These are phyloP conservation scores for Diploptera punctata DNA, from an alignment of 2,888 invertebrate genomes.

Conservation along the genomic window DNA sequence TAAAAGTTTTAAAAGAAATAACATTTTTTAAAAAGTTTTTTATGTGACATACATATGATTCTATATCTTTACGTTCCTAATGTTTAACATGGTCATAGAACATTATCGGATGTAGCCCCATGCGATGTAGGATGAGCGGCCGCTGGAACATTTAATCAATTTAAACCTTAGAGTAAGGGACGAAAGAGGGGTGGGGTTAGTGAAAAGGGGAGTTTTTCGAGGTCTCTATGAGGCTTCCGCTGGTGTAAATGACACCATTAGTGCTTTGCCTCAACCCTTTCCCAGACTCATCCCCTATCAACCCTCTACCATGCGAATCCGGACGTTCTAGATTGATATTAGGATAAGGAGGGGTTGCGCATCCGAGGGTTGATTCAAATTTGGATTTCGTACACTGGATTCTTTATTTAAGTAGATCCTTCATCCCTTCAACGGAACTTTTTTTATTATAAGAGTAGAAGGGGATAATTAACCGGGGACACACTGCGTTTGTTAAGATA, in stretches of 20 bases:
- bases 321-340: slow-evolving; percentile 24
- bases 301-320: too few relatives aligned
- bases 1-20: too few relatives aligned
- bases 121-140: too few relatives aligned
- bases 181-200: too few relatives aligned
- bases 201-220: background rate
- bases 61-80: too few relatives aligned
- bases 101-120: too few relatives aligned
- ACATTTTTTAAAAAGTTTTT: too few relatives aligned
- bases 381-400: background rate
- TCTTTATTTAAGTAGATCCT: slow-evolving; percentile 8
- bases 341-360: slow-evolving; percentile 25
- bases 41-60: too few relatives aligned
- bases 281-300: background rate
- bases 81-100: too few relatives aligned
- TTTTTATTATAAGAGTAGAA: slow-evolving; percentile 9
- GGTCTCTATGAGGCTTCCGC: slow-evolving; percentile 18
- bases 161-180: too few relatives aligned
- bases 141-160: too few relatives aligned
- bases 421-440: background rate
- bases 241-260: slow-evolving; percentile 39
- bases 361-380: slow-evolving; percentile 22
- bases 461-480: background rate
- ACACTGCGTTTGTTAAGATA: slow-evolving; percentile 5
- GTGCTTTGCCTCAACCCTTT: slow-evolving; percentile 25